Base-by-base conservation (phyloP, 2,797 vertebrate species). In the Phataginus tricuspis region DNA sequence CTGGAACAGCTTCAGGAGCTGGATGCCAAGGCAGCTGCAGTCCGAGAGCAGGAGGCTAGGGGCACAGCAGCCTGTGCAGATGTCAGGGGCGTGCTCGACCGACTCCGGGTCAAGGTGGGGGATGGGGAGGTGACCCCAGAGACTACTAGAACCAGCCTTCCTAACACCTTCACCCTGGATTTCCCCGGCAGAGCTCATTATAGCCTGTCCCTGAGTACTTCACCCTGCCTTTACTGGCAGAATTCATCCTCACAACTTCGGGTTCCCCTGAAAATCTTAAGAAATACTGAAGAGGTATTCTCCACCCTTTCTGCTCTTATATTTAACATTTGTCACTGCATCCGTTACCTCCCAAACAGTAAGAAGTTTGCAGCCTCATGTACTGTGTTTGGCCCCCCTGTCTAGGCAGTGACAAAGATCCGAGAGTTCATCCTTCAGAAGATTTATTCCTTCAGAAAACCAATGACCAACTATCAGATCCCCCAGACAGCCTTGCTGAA, bases 381-480 rank as follows among this genome's bases (percentile, higher is more conserved):
- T 7, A 74, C 29, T 75, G 15, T 68, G 68, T 94, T 80, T 96
- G 79, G 39, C 83, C 29, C 27, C 37, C 31, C 49, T 5, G 1
- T 86, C 39, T 97, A 99, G 99, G 99, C 99, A 0, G 99, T 99
- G 88, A 98, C 99, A 8, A 99, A 99, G 98, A 99, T 99, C 98
- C 98, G 99, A 12, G 99, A 99, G 95, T 99, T 99, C 91, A 99
- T 99, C 78, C 99, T 99, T 10, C 99, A 99, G 98, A 99, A 99
- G 98, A 99, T 99, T 71, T 99, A 99, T 96, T 99, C 99, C 5
- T 99, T 99, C 98, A 99, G 99, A 95, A 99, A 99, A 90, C 99
- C 99, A 0, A 99, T 99, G 99, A 99, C 99, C 90, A 99, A 99
- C 98, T 99, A 99, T 96, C 99, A 99, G 98, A 99, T 99, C 95